Percentiles rank a stretch among this genome's conserved stretches.
Conservation (phyloP, 2,888 invertebrate species). For the Phymatocera aterrima region DNA sequence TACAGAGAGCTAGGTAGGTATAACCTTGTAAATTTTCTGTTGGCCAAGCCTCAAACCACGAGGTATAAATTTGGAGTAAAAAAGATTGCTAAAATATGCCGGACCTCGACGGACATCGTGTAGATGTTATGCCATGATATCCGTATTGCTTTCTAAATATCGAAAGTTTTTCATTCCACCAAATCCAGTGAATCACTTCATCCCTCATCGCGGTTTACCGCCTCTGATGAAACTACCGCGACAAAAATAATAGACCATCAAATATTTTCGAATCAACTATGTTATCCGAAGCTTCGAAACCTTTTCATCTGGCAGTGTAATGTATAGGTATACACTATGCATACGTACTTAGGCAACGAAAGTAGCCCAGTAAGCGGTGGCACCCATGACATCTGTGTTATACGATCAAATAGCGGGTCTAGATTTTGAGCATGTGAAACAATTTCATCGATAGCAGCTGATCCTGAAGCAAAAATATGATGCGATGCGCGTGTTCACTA, state of each 20-base stretch:
- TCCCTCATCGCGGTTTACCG: not conserved
- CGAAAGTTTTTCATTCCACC: not conserved
- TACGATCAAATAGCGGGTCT: too few relatives aligned
- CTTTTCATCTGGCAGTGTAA: too few relatives aligned
- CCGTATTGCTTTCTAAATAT: not conserved
- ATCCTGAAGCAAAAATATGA: not conserved
- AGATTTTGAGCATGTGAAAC: too few relatives aligned
- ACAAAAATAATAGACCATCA: not conserved
- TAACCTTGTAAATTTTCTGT: slow-evolving; percentile 12
- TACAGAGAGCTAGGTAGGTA: not conserved
- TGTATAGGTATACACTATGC: too few relatives aligned
- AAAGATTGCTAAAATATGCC: slow-evolving; percentile 2
- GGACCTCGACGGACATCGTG: not conserved
- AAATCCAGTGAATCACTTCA: not conserved
- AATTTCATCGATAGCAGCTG: too few relatives aligned
- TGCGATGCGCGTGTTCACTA: not conserved
- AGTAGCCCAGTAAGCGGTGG: too few relatives aligned
- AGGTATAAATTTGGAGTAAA: not conserved
- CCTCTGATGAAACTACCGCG: not conserved
- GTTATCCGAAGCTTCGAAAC: too few relatives aligned
- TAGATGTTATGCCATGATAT: not conserved
- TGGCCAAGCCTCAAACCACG: not conserved
- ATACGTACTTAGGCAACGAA: too few relatives aligned
- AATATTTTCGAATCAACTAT: too few relatives aligned
- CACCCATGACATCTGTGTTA: too few relatives aligned